A percentile compares a stretch with the other conserved stretches of the same genome.
These are phyloP conservation scores for Barnardius zonarius DNA, from an alignment of 2,113 vertebrate species.

Conservation along the genomic window DNA sequence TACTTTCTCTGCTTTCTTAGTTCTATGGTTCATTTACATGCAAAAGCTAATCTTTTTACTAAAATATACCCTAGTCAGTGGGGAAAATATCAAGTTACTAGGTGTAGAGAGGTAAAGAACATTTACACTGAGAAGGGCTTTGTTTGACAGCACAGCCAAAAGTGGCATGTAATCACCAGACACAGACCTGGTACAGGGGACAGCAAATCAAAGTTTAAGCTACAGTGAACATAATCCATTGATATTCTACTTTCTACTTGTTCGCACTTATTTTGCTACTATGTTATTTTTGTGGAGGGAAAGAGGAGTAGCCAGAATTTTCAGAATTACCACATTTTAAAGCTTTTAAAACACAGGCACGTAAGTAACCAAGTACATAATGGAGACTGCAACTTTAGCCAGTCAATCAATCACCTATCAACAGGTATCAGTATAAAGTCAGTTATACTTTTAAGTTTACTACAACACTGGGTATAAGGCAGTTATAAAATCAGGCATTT, in stretches of 20 bases:
- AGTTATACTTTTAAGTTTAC: neutral
- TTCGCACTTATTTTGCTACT: neutral
- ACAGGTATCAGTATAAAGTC: neutral
- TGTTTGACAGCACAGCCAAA: neutral
- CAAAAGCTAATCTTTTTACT: neutral
- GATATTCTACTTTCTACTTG: neutral
- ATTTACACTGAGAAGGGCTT: neutral
- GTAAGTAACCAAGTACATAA: rapidly evolving
- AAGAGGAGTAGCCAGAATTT: neutral
- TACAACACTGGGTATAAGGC: neutral
- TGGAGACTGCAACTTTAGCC: neutral
- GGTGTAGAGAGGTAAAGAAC: neutral
- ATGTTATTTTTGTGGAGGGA: neutral
- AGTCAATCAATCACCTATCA: neutral
- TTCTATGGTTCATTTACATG: neutral
- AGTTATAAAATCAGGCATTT: slow-evolving; percentile 4
- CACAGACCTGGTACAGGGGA: neutral
- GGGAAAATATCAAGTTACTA: neutral
- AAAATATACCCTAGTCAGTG: neutral
- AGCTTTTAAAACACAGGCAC: neutral
- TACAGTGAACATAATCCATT: neutral
- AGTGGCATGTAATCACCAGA: neutral
- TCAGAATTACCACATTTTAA: neutral
- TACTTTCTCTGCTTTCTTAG: neutral
- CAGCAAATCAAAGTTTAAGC: neutral